Evolutionary conservation across 2,113 vertebrate genomes (phyloP).

Genomic region (Mormyrus iriodes): DNA sequence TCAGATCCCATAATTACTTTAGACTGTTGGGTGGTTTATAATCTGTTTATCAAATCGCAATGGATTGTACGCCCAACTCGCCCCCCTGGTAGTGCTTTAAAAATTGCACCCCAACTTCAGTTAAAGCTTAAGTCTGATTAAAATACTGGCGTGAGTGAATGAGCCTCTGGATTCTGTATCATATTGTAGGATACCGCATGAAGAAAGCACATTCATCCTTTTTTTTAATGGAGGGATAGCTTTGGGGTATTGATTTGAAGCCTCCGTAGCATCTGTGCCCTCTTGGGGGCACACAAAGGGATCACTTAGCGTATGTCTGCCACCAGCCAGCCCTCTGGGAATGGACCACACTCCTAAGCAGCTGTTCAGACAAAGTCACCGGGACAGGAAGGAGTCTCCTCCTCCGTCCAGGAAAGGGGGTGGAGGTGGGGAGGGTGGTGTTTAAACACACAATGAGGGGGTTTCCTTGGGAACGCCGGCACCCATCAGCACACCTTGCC

Average conservation of each 20-base stretch:
- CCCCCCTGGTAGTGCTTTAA: background rate
- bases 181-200: background rate
- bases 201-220: background rate
- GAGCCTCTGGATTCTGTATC: background rate
- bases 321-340: background rate
- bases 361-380: constrained; percentile 1
- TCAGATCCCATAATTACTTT: background rate
- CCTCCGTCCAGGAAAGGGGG: background rate
- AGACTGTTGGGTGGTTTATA: background rate
- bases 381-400: background rate
- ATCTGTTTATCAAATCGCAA: background rate
- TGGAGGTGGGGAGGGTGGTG: background rate
- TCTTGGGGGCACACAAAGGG: constrained; percentile 10
- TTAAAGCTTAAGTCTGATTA: background rate
- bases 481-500: background rate
- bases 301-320: background rate
- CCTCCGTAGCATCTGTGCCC: background rate
- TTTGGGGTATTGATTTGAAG: background rate
- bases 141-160: background rate
- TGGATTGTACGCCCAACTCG: background rate
- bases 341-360: background rate
- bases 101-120: background rate
- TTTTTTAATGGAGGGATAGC: background rate
- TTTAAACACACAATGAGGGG: background rate
- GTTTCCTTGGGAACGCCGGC: background rate